Percentiles rank a stretch among this genome's conserved stretches.
Conservation (phyloP, 2,113 vertebrate genomes). For the Neofelis nebulosa region DNA sequence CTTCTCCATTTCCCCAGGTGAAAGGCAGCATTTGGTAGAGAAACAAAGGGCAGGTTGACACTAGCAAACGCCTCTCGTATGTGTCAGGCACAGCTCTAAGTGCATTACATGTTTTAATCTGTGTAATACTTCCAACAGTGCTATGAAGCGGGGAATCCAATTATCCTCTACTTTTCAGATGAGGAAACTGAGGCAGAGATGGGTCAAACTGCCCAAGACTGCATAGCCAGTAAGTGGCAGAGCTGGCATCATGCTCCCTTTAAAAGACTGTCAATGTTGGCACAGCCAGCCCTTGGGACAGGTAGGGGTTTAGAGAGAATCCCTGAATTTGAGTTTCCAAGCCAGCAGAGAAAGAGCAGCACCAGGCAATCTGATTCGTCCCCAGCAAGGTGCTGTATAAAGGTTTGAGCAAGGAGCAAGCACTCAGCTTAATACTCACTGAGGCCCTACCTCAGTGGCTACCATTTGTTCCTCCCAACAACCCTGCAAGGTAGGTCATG, state of each 20-base stretch:
- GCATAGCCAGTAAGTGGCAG: neutral
- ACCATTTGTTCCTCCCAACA: neutral
- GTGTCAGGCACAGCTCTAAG: neutral
- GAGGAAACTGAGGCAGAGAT: neutral
- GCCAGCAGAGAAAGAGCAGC: neutral
- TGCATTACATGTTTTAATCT: neutral
- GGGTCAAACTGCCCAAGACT: neutral
- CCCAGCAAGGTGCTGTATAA: neutral
- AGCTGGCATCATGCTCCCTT: neutral
- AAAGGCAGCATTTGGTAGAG: neutral
- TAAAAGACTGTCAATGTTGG: neutral
- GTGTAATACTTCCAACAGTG: neutral
- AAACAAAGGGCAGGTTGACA: neutral
- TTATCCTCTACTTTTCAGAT: constrained; percentile 22
- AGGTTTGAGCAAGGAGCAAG: neutral
- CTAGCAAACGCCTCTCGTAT: neutral
- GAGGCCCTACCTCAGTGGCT: neutral
- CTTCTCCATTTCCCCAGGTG: neutral
- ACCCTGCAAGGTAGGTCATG: neutral
- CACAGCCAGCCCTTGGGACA: neutral
- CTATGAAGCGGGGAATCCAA: neutral
- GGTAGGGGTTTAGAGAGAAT: neutral
- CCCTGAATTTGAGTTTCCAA: constrained; percentile 25
- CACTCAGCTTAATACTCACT: neutral
- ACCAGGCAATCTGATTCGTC: neutral